Evolutionary conservation across 2,797 vertebrate genomes (phyloP), one percentile per base, ranked within the genome.

Genomic region (Mareca penelope): DNA sequence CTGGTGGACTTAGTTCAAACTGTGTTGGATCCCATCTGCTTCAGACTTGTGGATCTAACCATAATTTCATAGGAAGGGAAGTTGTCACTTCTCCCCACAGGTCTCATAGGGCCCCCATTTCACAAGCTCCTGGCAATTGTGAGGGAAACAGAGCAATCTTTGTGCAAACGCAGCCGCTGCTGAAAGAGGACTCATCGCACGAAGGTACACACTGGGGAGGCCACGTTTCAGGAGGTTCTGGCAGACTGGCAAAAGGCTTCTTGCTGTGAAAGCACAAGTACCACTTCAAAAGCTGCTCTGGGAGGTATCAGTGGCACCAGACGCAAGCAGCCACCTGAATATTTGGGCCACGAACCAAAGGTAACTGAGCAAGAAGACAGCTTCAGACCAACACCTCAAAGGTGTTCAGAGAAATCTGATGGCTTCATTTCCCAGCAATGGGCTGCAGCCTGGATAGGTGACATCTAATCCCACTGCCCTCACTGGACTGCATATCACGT

Each of bases 21-120:
- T 82, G 56, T 61, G 72, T 31, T 67, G 59, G 59, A 93, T 83
- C 72, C 73, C 92, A 77, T 82, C 85, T 91, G 71, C 73, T 71
- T 50, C 37, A 57, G 48, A 31, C 78, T 59, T 39, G 13, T 35
- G 18, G 56, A 87, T 61, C 56, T 73, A 70, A n/a, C n/a, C 8
- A 2, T 50, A 50, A 80, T 33, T 70, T 65, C 77, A 39, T 56
- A 55, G 46, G 48, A 86, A 77, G 5, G 29, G 15, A 33, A 65
- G 19, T 42, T 91, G 26, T 56, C 85, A 79, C 16, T 90, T 69
- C 83, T 12, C 19, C 56, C 39, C 46, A 61, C 3, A 5, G 15
- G 31, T 63, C 61, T 85, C 53, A 40, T 0, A 0, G 16, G 40
- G 40, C 40, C 13, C 60, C 15, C 60, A 44, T 59, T 79, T 70